Conservation (phyloP, 1,140 invertebrate genomes). For the Ips typographus region DNA sequence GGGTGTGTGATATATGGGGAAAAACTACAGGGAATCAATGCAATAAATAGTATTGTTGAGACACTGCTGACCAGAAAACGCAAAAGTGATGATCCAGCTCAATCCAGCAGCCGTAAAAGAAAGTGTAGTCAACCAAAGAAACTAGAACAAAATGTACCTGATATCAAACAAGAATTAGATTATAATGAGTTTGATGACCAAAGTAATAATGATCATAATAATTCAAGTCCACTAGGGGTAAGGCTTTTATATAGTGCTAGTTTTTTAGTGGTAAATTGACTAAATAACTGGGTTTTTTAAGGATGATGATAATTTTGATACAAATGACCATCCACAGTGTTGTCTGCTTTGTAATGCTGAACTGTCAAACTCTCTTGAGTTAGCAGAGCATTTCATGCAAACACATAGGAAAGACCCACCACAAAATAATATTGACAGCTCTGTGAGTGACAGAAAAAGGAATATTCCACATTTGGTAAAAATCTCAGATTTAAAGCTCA, state of each 20-base stretch:
- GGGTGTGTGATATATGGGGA: conserved; percentile 25
- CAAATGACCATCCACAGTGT: conserved; percentile 32
- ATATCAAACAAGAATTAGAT: background rate
- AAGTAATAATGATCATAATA: background rate
- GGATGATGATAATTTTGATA: background rate
- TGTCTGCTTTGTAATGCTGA: conserved; percentile 48
- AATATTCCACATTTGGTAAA: conserved; percentile 50
- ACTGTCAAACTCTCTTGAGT: conserved; percentile 34
- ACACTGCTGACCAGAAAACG: conserved; percentile 39
- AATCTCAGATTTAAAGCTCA: conserved; percentile 47
- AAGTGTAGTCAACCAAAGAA: conserved; percentile 47
- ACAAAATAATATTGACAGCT: conserved; percentile 7
- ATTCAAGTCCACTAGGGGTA: background rate
- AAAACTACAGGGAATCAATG: conserved; percentile 21
- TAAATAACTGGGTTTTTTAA: no score
- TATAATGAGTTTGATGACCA: no score
- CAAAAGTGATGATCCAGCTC: conserved; percentile 42
- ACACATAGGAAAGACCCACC: conserved; percentile 43
- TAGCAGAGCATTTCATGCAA: conserved; percentile 47
- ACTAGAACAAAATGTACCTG: conserved; percentile 14
- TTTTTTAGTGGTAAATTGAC: no score
- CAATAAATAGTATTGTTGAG: conserved; percentile 31
- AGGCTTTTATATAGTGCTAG: no score
- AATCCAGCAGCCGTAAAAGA: conserved; percentile 35
- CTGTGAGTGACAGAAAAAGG: conserved; percentile 39